Evolutionary conservation across 2,888 invertebrate species (phyloP).

Genomic region (Diplazon laetatorius): DNA sequence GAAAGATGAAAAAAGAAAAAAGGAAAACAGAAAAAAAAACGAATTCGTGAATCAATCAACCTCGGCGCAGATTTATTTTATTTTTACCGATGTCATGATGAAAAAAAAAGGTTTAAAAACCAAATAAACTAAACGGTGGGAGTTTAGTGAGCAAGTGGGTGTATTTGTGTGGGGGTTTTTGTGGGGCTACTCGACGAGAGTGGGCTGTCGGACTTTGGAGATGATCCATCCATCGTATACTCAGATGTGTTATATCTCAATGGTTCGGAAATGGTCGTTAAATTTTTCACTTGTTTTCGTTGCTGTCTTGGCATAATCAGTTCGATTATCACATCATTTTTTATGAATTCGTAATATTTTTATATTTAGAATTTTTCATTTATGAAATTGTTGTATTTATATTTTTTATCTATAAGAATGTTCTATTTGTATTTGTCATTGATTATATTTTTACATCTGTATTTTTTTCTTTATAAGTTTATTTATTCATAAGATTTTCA

Average conservation of each 20-base stretch:
- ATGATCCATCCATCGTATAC: slow-evolving; percentile 44
- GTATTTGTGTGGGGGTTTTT: slow-evolving; percentile 35
- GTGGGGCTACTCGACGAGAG: slow-evolving; percentile 5
- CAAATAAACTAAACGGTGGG: slow-evolving; percentile 12
- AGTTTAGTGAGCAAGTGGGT: background rate
- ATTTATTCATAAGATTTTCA: no score
- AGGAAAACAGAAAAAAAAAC: background rate
- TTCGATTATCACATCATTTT: no score
- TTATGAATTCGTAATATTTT: no score
- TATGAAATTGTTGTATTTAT: no score
- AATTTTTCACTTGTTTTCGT: slow-evolving; percentile 18
- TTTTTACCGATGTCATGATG: slow-evolving; percentile 6
- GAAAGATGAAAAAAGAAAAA: slow-evolving; percentile 1
- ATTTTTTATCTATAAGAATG: no score
- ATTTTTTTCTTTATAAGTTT: no score
- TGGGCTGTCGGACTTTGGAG: slow-evolving; percentile 37
- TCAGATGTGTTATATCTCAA: background rate
- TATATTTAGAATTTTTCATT: no score
- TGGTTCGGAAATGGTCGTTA: slow-evolving; percentile 23
- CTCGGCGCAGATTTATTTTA: background rate
- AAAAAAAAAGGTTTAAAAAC: slow-evolving; percentile 19
- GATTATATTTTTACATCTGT: no score
- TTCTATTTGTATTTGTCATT: no score
- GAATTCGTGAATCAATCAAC: background rate
- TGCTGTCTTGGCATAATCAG: background rate